These are phyloP conservation scores for Siniperca obscura DNA, from an alignment of 2,797 vertebrate genomes.

Conservation along the genomic window DNA sequence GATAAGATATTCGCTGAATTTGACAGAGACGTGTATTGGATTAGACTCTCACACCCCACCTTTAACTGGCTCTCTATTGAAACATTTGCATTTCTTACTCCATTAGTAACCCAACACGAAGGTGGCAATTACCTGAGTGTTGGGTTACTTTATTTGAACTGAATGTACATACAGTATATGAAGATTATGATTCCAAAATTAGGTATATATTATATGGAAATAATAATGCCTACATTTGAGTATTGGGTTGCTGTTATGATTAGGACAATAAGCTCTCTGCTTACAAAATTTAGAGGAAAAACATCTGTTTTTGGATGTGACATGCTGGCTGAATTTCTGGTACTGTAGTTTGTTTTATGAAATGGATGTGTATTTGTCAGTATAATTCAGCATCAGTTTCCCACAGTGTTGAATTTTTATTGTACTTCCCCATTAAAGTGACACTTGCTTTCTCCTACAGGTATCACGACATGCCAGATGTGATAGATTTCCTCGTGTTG, in stretches of 20 bases:
- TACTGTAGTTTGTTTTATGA: not conserved
- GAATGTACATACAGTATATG: not conserved
- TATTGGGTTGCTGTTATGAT: not conserved
- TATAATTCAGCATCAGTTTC: not conserved
- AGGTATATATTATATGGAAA: not conserved
- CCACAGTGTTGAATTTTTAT: not conserved
- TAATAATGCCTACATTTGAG: not conserved
- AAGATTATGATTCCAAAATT: not conserved
- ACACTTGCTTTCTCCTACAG: constrained; percentile 73
- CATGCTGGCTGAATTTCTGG: not conserved
- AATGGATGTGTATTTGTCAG: not conserved
- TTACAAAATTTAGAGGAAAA: not conserved
- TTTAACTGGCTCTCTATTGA: not conserved
- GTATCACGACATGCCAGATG: constrained; percentile 99
- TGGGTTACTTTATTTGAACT: not conserved
- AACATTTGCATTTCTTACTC: not conserved
- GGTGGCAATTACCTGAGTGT: not conserved
- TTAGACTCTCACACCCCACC: too few species aligned
- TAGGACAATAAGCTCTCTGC: not conserved
- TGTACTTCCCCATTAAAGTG: not conserved
- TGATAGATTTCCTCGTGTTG: constrained; percentile 97
- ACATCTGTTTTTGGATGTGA: not conserved
- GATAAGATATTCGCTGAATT: too few species aligned
- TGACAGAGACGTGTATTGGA: too few species aligned
- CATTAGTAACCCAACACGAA: not conserved